Percentiles rank a stretch among this genome's conserved stretches.
These are phyloP conservation scores for Onychomys leucogaster DNA, from an alignment of 2,797 vertebrate species.

Conservation along the genomic window DNA sequence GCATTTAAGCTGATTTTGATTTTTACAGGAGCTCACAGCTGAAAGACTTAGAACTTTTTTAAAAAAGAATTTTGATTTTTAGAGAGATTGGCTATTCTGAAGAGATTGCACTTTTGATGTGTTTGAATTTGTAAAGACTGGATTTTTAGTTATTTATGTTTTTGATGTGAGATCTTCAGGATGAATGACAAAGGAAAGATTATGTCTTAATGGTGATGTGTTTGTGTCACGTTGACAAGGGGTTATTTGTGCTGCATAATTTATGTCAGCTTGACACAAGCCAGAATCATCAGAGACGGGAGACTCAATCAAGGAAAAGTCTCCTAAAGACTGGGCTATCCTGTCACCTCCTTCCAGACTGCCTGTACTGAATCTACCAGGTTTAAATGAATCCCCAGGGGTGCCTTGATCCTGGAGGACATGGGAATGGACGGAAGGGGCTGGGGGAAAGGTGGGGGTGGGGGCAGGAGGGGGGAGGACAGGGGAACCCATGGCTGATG, in stretches of 20 bases:
- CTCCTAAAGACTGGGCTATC: background rate
- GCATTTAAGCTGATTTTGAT: background rate
- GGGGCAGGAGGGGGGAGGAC: too few species aligned
- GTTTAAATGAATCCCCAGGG: too few species aligned
- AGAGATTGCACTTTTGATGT: too few species aligned
- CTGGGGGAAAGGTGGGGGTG: too few species aligned
- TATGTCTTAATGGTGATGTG: background rate
- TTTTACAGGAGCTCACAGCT: background rate
- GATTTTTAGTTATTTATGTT: background rate
- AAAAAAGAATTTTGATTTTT: background rate
- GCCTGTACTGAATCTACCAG: too few species aligned
- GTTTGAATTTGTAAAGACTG: background rate
- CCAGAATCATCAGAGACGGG: background rate
- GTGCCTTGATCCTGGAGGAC: too few species aligned
- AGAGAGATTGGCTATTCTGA: background rate
- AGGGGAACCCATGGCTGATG: too few species aligned
- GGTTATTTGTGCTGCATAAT: background rate
- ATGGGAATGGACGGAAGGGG: too few species aligned
- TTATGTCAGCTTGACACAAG: background rate
- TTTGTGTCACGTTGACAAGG: background rate
- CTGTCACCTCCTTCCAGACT: too few species aligned
- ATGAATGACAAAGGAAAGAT: background rate
- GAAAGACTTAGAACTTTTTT: background rate
- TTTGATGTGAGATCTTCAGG: background rate
- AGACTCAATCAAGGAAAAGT: background rate